Percentiles rank a stretch among this genome's conserved stretches.
These are phyloP conservation scores for Rousettus leschenaultii DNA, from an alignment of 2,113 vertebrate genomes.

Conservation along the genomic window DNA sequence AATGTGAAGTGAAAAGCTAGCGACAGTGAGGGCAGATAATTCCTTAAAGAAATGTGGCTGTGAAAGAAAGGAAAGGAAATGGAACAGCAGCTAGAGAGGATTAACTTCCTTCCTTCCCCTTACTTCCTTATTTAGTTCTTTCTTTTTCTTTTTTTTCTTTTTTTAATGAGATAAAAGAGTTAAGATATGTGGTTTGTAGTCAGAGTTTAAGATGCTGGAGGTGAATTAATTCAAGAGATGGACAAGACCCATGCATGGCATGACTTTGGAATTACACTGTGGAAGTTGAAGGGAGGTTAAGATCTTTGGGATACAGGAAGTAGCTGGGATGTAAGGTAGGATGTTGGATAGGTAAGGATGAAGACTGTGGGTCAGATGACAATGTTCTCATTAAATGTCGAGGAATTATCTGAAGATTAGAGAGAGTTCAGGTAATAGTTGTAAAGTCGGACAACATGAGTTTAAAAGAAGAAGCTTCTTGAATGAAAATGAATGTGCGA, in stretches of 20 bases:
- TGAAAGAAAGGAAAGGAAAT: not conserved
- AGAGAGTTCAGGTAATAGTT: not conserved
- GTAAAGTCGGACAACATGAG: not conserved
- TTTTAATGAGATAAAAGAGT: not conserved
- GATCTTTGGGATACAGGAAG: not conserved
- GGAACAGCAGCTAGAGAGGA: not conserved
- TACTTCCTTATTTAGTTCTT: not conserved
- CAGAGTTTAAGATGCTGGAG: not conserved
- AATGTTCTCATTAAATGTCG: not conserved
- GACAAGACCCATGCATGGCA: not conserved
- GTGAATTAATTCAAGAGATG: not conserved
- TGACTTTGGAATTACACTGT: not conserved
- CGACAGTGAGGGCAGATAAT: not conserved
- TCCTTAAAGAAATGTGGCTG: not conserved
- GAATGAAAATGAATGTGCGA: not conserved
- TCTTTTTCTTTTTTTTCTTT: not conserved
- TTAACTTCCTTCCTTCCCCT: not conserved
- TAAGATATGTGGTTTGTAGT: not conserved
- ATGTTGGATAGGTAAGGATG: not conserved
- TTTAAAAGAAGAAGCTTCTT: not conserved
- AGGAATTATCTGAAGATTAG: not conserved
- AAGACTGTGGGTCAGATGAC: not conserved
- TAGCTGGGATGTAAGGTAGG: not conserved
- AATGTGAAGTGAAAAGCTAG: not conserved
- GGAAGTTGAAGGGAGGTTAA: not conserved